phyloP scores from a whole-genome alignment of 1,140 invertebrate genomes.

The Armadillidium nasatum region DNA sequence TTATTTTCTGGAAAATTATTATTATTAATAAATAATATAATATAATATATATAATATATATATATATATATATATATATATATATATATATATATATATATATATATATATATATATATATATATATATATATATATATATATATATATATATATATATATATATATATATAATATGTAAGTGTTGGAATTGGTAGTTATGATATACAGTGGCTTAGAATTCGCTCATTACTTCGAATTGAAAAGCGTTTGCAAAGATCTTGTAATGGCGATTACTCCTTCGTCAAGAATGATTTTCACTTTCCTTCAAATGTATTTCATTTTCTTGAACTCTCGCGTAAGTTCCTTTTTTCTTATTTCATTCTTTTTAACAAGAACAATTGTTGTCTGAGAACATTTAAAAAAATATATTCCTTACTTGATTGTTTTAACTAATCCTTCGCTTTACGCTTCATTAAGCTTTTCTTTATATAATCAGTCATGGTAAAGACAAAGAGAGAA shows the following conservation, averaged over 20 bases:
- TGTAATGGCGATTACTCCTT: conserved; percentile 75
- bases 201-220: conserved; percentile 91
- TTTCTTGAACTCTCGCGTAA: conserved; percentile 80
- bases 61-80: too few relatives aligned
- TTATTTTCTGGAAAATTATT: too few relatives aligned
- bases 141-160: conserved; percentile 1
- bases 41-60: too few relatives aligned
- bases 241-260: conserved; percentile 83
- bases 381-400: too few relatives aligned
- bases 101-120: neutral
- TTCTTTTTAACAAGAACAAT: too few relatives aligned
- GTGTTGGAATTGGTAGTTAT: conserved; percentile 89
- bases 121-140: conserved; percentile 4
- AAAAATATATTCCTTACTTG: too few relatives aligned
- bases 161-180: conserved; percentile 53
- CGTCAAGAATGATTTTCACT: conserved; percentile 83
- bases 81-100: neutral
- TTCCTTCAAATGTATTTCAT: conserved; percentile 96
- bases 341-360: neutral
- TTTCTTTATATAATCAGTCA: too few relatives aligned
- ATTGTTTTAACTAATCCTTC: too few relatives aligned
- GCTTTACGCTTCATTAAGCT: too few relatives aligned
- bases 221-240: conserved; percentile 87
- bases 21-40: too few relatives aligned
- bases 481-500: neutral